These are phyloP conservation scores for Hylaea fasciaria DNA, from an alignment of 2,888 invertebrate species.

Conservation along the genomic window DNA sequence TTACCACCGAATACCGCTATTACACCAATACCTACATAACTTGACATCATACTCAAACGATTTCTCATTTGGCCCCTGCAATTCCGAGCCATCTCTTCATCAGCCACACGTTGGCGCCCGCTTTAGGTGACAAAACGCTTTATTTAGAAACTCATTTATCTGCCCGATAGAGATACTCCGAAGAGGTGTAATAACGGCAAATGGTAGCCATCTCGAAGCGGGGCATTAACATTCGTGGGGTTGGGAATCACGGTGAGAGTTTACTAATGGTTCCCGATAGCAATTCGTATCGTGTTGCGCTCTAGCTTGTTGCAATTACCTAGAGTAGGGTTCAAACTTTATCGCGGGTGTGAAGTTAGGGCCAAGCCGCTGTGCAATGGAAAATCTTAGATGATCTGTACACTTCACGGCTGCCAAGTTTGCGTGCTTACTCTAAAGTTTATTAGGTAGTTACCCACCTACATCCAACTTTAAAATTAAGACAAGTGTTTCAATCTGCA, in stretches of 20 bases:
- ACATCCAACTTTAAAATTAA: no score
- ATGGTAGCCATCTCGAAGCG: conserved; percentile 66
- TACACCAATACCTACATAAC: no score
- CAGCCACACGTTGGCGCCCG: conserved; percentile 16
- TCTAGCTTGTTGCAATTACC: not conserved
- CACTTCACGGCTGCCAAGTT: no score
- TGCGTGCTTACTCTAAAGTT: no score
- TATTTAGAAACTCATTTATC: conserved; percentile 72
- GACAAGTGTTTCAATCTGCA: no score
- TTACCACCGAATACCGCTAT: no score
- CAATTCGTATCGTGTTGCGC: not conserved
- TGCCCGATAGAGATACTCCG: conserved; percentile 67
- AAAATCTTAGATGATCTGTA: no score
- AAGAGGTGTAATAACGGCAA: conserved; percentile 72
- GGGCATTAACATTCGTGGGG: conserved; percentile 68
- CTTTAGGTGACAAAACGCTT: conserved; percentile 65
- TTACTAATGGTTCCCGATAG: conserved; percentile 47
- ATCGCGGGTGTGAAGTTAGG: no score
- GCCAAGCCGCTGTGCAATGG: no score
- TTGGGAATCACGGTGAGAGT: conserved; percentile 54
- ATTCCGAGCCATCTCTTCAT: conserved; percentile 8
- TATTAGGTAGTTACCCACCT: no score
- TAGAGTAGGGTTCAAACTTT: not conserved
- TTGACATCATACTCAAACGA: not conserved
- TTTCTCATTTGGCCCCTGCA: conserved; percentile 11